Evolutionary conservation across 2,797 vertebrate genomes (phyloP).

Genomic region (Helarctos malayanus): DNA sequence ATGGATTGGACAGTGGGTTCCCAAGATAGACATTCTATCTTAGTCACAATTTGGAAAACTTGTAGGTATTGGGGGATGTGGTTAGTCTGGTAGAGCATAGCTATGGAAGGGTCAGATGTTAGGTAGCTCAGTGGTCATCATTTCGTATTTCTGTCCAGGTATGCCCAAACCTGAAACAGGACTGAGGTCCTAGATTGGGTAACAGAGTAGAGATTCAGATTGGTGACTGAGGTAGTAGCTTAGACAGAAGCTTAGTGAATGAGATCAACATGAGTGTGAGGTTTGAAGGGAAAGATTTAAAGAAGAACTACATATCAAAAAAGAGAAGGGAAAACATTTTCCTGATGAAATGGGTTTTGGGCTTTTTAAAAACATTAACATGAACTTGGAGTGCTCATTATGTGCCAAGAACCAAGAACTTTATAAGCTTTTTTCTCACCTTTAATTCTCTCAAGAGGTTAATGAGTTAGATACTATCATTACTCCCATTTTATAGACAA

Average conservation of each 20-base stretch:
- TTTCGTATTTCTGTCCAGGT: not conserved
- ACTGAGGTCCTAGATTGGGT: constrained; percentile 20
- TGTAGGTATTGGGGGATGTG: not conserved
- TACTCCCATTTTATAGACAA: constrained; percentile 59
- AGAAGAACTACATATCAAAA: not conserved
- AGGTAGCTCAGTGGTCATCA: not conserved
- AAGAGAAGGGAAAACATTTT: constrained; percentile 7
- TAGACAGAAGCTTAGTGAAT: constrained; percentile 18
- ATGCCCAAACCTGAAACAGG: not conserved
- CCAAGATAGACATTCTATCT: not conserved
- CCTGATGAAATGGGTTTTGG: constrained; percentile 1
- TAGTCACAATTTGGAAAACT: constrained; percentile 51
- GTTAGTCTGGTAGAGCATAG: not conserved
- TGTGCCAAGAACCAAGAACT: not conserved
- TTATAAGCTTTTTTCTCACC: constrained; percentile 71
- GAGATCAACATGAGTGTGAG: not conserved
- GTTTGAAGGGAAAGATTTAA: not conserved
- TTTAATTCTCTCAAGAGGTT: constrained; percentile 76
- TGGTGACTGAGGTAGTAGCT: not conserved
- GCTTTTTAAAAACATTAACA: constrained; percentile 26
- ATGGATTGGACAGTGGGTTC: not conserved
- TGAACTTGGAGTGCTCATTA: constrained; percentile 63
- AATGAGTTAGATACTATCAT: constrained; percentile 76
- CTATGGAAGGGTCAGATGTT: not conserved
- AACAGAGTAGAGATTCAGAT: not conserved